Evolutionary conservation across 2,797 vertebrate genomes (phyloP), one percentile per base, ranked within the genome.

Genomic region (Macrochelys suwanniensis): DNA sequence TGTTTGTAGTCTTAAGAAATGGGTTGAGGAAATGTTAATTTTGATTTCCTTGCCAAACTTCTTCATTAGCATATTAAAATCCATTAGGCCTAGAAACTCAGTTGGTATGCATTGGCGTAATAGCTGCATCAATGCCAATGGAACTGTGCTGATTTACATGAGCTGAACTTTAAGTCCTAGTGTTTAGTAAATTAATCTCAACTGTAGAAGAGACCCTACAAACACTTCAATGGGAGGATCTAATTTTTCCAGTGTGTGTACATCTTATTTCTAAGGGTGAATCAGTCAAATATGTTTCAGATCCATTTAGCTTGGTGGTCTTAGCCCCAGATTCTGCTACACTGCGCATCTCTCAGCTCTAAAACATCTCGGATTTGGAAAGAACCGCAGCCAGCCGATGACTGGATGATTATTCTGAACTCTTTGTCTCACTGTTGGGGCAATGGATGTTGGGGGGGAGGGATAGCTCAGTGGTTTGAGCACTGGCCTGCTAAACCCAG

Each of bases 261-360:
- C 47, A 10, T 8, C 45, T 84, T 92, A 45, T 47, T 65, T 82
- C 80, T 92, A 21, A 15, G 85, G 77, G 23, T 91, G 56, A 94
- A 89, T 96, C 90, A 92, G 71, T 81, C 49, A 94, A 82, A 89
- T 45, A 82, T 56, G 28, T 54, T 90, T 42, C 89, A 87, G 89
- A 82, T 91, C 84, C 84, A 92, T 90, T 78, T 3, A 84, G 37
- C 33, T 94, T 49, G 47, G 57, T 90, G 88, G 77, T 80, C 54
- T 90, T 49, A 94, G 82, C 74, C 79, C 79, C 76, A 45, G 87
- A 56, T 79, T 89, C 77, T 94, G 80, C 80, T 92, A 74, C 91
- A 94, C 25, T 37, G 79, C 59, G 45, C 8, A 78, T 90, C 95
- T 94, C 82, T 88, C 85, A 77, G 12, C 45, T 77, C 26, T 49